Evolutionary conservation across 2,797 vertebrate species (phyloP).

Genomic region (Gobionotothen gibberifrons): DNA sequence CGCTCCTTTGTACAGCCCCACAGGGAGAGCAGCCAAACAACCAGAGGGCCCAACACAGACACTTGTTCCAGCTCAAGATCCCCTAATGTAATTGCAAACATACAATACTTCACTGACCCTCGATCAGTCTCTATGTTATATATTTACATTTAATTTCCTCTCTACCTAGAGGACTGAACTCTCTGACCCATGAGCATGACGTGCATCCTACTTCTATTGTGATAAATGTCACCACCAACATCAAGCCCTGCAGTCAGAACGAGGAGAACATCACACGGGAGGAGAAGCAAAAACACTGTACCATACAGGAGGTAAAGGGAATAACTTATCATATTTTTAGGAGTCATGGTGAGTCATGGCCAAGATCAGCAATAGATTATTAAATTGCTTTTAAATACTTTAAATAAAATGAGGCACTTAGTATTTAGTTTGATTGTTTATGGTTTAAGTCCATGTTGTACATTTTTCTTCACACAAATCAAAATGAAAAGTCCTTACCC

Average conservation of each 20-base stretch:
- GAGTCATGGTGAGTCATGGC: background rate
- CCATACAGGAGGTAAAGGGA: constrained; percentile 59
- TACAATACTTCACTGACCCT: background rate
- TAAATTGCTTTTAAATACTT: background rate
- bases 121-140: accelerated
- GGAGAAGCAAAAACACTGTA: constrained; percentile 19
- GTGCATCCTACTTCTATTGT: constrained; percentile 72
- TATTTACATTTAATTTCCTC: constrained; percentile 8
- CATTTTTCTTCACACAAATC: background rate
- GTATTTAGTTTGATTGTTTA: background rate
- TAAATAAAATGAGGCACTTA: background rate
- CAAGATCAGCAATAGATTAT: background rate
- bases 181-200: constrained; percentile 61
- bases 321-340: background rate
- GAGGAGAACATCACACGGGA: constrained; percentile 38
- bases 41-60: constrained; percentile 6
- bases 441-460: background rate
- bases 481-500: background rate
- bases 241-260: constrained; percentile 63
- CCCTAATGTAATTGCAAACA: constrained; percentile 46
- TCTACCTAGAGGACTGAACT: constrained; percentile 40
- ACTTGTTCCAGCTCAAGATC: constrained; percentile 22
- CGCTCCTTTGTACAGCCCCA: constrained; percentile 13
- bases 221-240: constrained; percentile 77
- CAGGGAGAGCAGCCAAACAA: constrained; percentile 22